Percentiles rank a stretch among this genome's conserved stretches.
Conservation (phyloP, 2,113 vertebrate species). For the Megaptera novaeangliae region DNA sequence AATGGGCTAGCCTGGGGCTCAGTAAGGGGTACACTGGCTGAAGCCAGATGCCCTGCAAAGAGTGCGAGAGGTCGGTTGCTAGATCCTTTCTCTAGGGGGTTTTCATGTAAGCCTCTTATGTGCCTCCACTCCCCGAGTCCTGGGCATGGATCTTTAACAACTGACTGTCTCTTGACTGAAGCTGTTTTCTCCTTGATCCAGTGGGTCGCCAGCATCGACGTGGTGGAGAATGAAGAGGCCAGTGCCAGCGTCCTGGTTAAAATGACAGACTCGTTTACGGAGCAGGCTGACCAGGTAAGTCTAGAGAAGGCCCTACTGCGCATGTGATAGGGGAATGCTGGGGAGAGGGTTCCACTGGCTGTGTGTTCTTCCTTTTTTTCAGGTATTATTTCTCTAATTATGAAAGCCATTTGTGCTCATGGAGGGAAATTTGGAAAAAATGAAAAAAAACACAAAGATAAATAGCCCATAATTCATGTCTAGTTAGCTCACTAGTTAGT, state of each 20-base stretch:
- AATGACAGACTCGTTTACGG: slow-evolving; percentile 85
- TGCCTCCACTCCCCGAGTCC: background rate
- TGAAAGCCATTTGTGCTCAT: background rate
- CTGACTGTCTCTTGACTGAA: background rate
- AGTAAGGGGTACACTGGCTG: too few relatives aligned
- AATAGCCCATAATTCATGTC: background rate
- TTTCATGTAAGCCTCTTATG: background rate
- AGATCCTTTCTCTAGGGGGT: background rate
- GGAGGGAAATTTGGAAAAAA: background rate
- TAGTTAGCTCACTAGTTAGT: background rate
- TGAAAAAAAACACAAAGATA: background rate
- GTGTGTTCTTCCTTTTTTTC: background rate
- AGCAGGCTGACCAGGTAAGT: slow-evolving; percentile 93
- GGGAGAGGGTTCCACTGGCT: background rate
- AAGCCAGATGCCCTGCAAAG: background rate
- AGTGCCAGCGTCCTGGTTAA: slow-evolving; percentile 88
- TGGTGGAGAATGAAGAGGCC: slow-evolving; percentile 90
- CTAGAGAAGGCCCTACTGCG: rapidly evolving
- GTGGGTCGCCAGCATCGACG: slow-evolving; percentile 95
- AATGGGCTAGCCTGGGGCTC: background rate
- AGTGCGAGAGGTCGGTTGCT: background rate
- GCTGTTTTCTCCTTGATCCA: slow-evolving; percentile 35
- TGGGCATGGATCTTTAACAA: background rate
- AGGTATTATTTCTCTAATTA: background rate
- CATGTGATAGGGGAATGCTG: background rate